Evolutionary conservation across 2,113 vertebrate species (phyloP), one percentile per base, ranked within the genome.

Genomic region (Spea bombifrons): DNA sequence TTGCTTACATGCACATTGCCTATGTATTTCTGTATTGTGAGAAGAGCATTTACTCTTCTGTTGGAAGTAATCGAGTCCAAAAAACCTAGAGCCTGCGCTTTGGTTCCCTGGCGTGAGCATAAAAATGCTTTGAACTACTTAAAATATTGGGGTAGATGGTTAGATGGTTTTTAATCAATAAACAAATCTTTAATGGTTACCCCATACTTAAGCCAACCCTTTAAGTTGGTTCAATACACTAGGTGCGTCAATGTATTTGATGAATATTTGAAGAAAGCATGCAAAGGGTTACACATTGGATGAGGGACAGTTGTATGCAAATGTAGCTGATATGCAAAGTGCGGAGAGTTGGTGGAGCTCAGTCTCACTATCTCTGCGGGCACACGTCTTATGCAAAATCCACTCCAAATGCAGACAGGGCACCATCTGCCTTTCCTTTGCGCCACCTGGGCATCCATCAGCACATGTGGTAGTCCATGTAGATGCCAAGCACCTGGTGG

Each of bases 381-480:
- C 65, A 66, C 63, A 66, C 15, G 53, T 66, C 70, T 73, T 80
- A 80, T 80, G 77, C 77, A 80, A 80, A 80, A 80, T 50, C 77
- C 9, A 48, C 63, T 47, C 45, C 63, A 66, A 73, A 52, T 57
- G 30, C 50, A 73, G 63, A 50, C 64, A 48, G 64, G 5, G 43
- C 43, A 48, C 47, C 76, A 79, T 66, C 76, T 83, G 64, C 83
- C 77, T 76, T 15, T 66, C 91, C 94, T 65, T 30, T 47, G 50
- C 57, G 59, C 63, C 70, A 67, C 63, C 77, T 80, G 77, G 70
- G 77, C 64, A 73, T 43, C 70, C 70, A 66, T 17, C 50, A 73
- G 30, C 48, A 80, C 3, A 57, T 66, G 30, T 76, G 44, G 68
- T 30, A 47, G 66, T 66, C 45, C 53, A 44, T 47, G 47, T 7